Evolutionary conservation across 2,113 vertebrate genomes (phyloP), one percentile per base, ranked within the genome.

Genomic region (Tichodroma muraria): DNA sequence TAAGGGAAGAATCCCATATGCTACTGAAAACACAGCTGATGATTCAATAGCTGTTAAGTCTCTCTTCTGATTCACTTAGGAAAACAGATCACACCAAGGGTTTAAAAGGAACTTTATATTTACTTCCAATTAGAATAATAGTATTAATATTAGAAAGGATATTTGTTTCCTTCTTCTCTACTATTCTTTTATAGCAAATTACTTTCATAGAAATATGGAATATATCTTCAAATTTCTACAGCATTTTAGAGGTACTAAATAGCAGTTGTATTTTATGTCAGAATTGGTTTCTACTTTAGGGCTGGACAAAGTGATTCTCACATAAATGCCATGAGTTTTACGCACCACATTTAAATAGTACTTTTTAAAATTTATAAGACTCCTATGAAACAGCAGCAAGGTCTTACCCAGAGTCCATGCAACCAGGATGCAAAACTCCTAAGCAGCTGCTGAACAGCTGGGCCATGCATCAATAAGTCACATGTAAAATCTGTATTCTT

Each of bases 361-460:
- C 53, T 53, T 33, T 82, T 85, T 44, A 85, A 93, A 90, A 77
- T 25, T 78, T 52, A 64, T 68, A 68, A 75, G 80, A 49, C 35
- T 84, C 80, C 56, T 49, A 16, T 72, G 93, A 95, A 79, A 75
- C 49, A 93, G 64, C 44, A 88, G 30, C 35, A 75, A 88, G 75
- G 56, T 88, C 90, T 85, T 83, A 66, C 40, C 37, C n/a, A 49
- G 65, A 63, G 90, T 80, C 88, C 84, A 40, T 71, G 56, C 57
- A 75, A 71, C 35, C 40, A 24, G 52, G 45, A 71, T 72, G 72
- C 68, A 95, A 97, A 88, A 78, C 72, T 91, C 79, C 76, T 53
- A 59, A 44, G 75, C 90, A 92, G 90, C 95, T 6, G 22, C 19
- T 93, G 88, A 94, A 91, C 82, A 95, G 85, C 85, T 94, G 88